Base-by-base conservation (phyloP, 2,888 invertebrate genomes). In the Tenthredo mesomela region DNA sequence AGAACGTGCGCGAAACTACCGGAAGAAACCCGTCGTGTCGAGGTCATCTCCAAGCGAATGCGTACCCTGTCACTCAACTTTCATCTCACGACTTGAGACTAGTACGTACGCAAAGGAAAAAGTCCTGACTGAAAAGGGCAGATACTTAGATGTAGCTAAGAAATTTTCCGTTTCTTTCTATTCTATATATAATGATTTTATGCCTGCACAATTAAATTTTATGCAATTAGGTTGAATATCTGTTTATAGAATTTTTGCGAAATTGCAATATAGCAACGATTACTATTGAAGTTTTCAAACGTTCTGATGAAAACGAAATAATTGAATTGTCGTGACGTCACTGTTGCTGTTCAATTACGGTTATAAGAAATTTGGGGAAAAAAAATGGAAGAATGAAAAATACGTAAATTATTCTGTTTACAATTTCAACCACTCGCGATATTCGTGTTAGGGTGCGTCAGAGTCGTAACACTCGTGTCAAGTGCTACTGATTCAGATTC, bases 11-110 rank as follows among this genome's bases (percentile, higher is more conserved):
- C 80, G 40, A 80, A 61, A 80, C 80, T 50, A 61, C 80, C 58
- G 80, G 80, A 80, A 80, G 80, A 80, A 40, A 80, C 37, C 40
- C 40, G 58, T 40, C 80, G 61, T 80, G 37, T 61, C 80, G 80
- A 58, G 80, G 58, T 61, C 80, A 80, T 80, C 58, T 33, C 25
- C 37, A 50, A 61, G 61, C 37, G 33, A 80, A 80, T 21, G 80
- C 75, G 58, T 58, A 47, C 21, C 50, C 25, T 61, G 80, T 80
- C 40, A 58, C 40, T 80, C 80, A 80, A 80, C 80, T 80, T 80
- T 80, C 80, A 80, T 80, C 80, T 80, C 80, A 61, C 80, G 80
- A 61, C 78, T 78, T 33, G 40, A 18, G 37, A 61, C 61, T 40
- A 50, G 25, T 21, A 73, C 43, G 37, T 50, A 50, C 33, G 25